Conservation (phyloP, 2,797 vertebrate genomes). For the Mormyrus proboscirostris region DNA sequence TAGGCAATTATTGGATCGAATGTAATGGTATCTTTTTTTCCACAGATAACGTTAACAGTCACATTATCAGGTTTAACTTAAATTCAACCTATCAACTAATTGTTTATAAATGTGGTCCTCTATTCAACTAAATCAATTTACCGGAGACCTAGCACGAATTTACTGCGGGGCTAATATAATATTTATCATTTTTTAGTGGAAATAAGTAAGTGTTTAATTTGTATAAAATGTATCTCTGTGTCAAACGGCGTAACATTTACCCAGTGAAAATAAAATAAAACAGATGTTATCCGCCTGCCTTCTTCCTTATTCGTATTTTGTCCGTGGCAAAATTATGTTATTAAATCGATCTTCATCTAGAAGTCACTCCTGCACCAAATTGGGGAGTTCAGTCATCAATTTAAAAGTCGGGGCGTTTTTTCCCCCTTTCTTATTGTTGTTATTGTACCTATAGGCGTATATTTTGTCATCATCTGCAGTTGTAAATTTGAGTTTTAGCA, state of each 20-base stretch:
- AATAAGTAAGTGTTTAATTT: background rate
- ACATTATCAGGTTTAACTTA: constrained; percentile 5
- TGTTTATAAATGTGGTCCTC: background rate
- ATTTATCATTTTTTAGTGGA: background rate
- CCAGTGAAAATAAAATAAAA: background rate
- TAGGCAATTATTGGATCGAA: constrained; percentile 14
- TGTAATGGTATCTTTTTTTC: background rate
- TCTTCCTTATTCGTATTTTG: background rate
- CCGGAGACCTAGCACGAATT: background rate
- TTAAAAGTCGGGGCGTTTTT: background rate
- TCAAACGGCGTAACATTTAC: background rate
- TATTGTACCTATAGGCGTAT: background rate
- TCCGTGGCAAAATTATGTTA: background rate
- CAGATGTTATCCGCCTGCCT: background rate
- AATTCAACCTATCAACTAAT: constrained; percentile 3
- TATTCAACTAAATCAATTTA: background rate
- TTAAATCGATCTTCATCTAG: background rate
- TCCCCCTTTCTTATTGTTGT: background rate
- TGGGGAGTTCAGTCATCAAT: background rate
- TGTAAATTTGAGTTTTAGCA: background rate
- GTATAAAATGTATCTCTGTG: background rate
- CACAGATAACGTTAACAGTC: background rate
- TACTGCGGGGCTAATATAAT: background rate
- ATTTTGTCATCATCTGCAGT: background rate
- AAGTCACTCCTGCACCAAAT: background rate